These are phyloP conservation scores for Bellardia bayeri DNA, from an alignment of 2,888 invertebrate genomes.

Conservation along the genomic window DNA sequence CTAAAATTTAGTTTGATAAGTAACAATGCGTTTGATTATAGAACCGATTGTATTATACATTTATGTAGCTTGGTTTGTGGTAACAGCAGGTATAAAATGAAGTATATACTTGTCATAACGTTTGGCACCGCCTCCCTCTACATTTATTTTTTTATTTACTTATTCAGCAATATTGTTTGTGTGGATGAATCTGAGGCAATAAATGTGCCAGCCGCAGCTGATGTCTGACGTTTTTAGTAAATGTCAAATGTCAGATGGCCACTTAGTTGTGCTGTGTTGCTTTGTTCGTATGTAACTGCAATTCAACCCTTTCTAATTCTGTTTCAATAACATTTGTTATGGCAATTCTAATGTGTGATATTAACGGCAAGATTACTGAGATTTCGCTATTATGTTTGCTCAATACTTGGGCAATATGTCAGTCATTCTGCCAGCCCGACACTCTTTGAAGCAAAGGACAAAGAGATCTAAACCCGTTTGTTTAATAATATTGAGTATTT, in stretches of 20 bases:
- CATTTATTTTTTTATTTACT: not conserved
- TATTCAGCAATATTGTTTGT: constrained; percentile 22
- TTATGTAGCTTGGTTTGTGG: constrained; percentile 2
- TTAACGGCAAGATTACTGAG: constrained; percentile 73
- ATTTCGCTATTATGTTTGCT: constrained; percentile 71
- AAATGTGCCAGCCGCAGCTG: constrained; percentile 70
- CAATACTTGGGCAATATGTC: constrained; percentile 68
- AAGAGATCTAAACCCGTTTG: constrained; percentile 39
- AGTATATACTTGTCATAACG: constrained; percentile 27
- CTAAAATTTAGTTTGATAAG: not conserved
- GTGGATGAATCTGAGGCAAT: constrained; percentile 47
- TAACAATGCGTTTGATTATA: constrained; percentile 5
- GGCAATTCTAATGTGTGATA: constrained; percentile 73
- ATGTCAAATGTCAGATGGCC: constrained; percentile 71
- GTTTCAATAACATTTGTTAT: constrained; percentile 71
- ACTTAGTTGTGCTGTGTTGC: constrained; percentile 47
- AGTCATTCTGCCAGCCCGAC: constrained; percentile 22
- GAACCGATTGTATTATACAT: not conserved
- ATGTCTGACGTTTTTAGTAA: constrained; percentile 58
- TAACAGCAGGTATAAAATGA: constrained; percentile 53
- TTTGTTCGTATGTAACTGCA: not conserved
- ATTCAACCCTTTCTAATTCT: constrained; percentile 68
- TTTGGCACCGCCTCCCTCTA: constrained; percentile 35
- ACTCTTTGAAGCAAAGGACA: constrained; percentile 45
- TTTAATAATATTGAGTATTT: constrained; percentile 32